Base-by-base conservation (phyloP, 2,888 invertebrate species). In the Aproaerema taeniolella region DNA sequence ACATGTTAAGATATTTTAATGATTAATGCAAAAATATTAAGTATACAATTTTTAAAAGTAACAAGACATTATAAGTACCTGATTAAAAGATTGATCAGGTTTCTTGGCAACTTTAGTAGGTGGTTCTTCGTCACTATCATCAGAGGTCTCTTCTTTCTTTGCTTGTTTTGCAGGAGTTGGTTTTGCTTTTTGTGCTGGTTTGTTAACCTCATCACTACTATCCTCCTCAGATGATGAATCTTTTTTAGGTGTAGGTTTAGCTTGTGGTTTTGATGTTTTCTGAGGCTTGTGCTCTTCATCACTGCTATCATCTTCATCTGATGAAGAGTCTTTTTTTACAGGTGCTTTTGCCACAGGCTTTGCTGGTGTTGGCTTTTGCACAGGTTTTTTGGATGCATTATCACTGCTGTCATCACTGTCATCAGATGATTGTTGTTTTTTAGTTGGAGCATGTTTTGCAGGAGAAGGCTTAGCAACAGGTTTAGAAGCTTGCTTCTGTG, bases 171-270 rank as follows among this genome's bases (percentile, higher is more conserved):
- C 41, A 36, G 40, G 35, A 39, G 42, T 28, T 41, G 38, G n/a
- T n/a, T n/a, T n/a, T n/a, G n/a, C 2, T 29, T 42, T 43, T 15
- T 43, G 39, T n/a, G 40, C 41, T 32, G 48, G 41, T 43, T 45
- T 28, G 24, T 43, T 42, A 2, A 41, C 35, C 20, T 58, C 37
- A 38, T 72, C 70, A 44, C 73, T 73, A 13, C 80, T 75, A 1
- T 75, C 74, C 26, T 73, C 76, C 5, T 26, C 26, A 3, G 75
- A 68, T 11, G 67, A 74, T n/a, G 64, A 60, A 35, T 49, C 49
- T 47, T 44, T 40, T 47, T 58, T 57, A 42, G 65, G 61, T 3
- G 42, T 24, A 17, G 49, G 39, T 44, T 61, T 60, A 25, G 44
- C 52, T 37, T 55, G 54, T 1, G 51, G 29, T 49, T 49, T 34